A percentile compares a stretch with the other conserved stretches of the same genome.
Evolutionary conservation across 2,888 invertebrate species (phyloP).

Genomic region (Drosophila rellima): DNA sequence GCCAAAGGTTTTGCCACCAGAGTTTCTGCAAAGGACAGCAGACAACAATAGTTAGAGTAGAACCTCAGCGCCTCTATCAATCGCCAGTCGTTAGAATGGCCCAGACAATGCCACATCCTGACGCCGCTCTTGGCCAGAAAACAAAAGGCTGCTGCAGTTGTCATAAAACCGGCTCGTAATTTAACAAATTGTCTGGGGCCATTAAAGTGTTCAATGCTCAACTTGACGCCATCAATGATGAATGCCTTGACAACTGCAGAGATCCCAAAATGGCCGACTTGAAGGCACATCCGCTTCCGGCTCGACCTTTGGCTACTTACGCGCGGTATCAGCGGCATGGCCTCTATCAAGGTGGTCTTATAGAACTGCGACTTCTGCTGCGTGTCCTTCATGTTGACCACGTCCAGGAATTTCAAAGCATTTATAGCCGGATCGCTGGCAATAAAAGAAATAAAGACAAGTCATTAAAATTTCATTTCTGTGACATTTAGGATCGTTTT

Average conservation of each 20-base stretch:
- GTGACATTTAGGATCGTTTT: not conserved
- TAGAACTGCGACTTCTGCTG: slow-evolving; percentile 96
- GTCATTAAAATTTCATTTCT: slow-evolving; percentile 29
- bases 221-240: slow-evolving; percentile 70
- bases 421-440: slow-evolving; percentile 94
- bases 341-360: slow-evolving; percentile 93
- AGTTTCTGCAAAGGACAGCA: slow-evolving; percentile 90
- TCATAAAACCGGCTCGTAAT: slow-evolving; percentile 66
- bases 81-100: slow-evolving; percentile 2
- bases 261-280: slow-evolving; percentile 29
- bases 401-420: slow-evolving; percentile 96
- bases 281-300: slow-evolving; percentile 54
- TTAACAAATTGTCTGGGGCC: slow-evolving; percentile 71
- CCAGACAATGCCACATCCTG: slow-evolving; percentile 4
- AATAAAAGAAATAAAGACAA: slow-evolving; percentile 32
- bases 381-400: slow-evolving; percentile 96
- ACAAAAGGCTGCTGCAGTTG: slow-evolving; percentile 37
- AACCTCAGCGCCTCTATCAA: slow-evolving; percentile 8
- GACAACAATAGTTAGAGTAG: slow-evolving; percentile 30
- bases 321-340: slow-evolving; percentile 94
- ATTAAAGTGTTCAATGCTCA: slow-evolving; percentile 54
- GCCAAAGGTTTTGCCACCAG: slow-evolving; percentile 97
- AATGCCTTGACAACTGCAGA: slow-evolving; percentile 45
- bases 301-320: slow-evolving; percentile 86
- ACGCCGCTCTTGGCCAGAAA: not conserved